These are phyloP conservation scores for Drosophila macrospina DNA, from an alignment of 2,888 invertebrate genomes.

Conservation along the genomic window DNA sequence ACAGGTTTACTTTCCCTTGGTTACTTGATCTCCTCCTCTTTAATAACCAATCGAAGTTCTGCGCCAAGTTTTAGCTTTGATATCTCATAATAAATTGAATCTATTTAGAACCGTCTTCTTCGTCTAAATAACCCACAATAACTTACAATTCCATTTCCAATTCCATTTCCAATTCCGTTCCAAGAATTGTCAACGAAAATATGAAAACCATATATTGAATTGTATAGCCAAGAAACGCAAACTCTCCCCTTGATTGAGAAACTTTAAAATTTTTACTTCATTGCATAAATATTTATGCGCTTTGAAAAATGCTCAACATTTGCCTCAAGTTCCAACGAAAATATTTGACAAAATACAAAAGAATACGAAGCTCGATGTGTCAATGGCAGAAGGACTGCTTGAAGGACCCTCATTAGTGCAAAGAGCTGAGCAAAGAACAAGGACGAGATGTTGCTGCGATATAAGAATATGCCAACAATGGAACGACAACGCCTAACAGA, in stretches of 20 bases:
- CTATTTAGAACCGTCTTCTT: too few relatives aligned
- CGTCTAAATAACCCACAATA: too few relatives aligned
- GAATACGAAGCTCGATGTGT: slow-evolving; percentile 64
- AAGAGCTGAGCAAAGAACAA: slow-evolving; percentile 69
- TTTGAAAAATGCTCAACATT: slow-evolving; percentile 65
- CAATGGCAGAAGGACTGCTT: slow-evolving; percentile 67
- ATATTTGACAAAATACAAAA: slow-evolving; percentile 71
- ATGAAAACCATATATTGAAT: slow-evolving; percentile 14
- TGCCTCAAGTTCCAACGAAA: slow-evolving; percentile 53
- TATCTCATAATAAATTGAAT: too few relatives aligned
- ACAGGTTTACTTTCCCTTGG: too few relatives aligned
- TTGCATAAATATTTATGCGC: slow-evolving; percentile 78
- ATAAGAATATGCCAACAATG: slow-evolving; percentile 59
- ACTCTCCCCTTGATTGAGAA: slow-evolving; percentile 5
- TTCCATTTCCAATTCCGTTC: too few relatives aligned
- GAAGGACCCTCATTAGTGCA: slow-evolving; percentile 77
- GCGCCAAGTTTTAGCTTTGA: too few relatives aligned
- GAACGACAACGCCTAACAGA: slow-evolving; percentile 47
- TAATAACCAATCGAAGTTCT: too few relatives aligned
- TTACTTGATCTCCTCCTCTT: too few relatives aligned
- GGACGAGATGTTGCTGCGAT: slow-evolving; percentile 44
- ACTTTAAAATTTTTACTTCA: slow-evolving; percentile 68
- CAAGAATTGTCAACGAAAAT: slow-evolving; percentile 15
- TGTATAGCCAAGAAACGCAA: background rate
- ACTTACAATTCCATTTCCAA: too few relatives aligned